A percentile compares a stretch with the other conserved stretches of the same genome.
These are phyloP conservation scores for Archocentrus centrarchus DNA, from an alignment of 2,113 vertebrate species.

Conservation along the genomic window DNA sequence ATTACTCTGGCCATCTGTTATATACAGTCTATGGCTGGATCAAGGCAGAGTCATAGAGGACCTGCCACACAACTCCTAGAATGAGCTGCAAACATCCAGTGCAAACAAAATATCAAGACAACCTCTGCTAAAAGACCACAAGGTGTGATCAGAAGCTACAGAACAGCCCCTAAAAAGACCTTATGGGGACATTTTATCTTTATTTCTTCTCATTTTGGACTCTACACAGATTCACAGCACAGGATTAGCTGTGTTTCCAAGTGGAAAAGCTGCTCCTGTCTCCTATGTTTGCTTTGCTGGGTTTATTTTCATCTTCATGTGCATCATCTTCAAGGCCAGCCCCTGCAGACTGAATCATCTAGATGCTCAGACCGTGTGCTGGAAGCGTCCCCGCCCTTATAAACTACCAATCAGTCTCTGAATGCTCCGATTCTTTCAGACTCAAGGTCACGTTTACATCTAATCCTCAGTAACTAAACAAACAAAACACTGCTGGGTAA, in stretches of 20 bases:
- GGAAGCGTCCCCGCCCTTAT: background rate
- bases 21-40: background rate
- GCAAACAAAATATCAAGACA: background rate
- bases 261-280: conserved; percentile 13
- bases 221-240: background rate
- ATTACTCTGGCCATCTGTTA: background rate
- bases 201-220: background rate
- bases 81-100: too few species aligned
- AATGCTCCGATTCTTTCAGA: background rate
- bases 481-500: conserved; percentile 7
- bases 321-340: background rate
- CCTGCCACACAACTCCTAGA: background rate
- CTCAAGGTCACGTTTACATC: background rate
- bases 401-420: background rate
- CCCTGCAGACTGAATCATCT: background rate
- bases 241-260: background rate
- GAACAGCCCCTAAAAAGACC: background rate
- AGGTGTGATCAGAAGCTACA: background rate
- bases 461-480: conserved; percentile 10
- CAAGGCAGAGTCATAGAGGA: background rate
- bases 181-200: background rate
- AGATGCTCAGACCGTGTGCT: background rate
- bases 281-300: background rate
- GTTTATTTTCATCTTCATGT: background rate
- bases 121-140: background rate